Evolutionary conservation across 2,113 vertebrate genomes (phyloP).

Genomic region (Paradisaea rubra): DNA sequence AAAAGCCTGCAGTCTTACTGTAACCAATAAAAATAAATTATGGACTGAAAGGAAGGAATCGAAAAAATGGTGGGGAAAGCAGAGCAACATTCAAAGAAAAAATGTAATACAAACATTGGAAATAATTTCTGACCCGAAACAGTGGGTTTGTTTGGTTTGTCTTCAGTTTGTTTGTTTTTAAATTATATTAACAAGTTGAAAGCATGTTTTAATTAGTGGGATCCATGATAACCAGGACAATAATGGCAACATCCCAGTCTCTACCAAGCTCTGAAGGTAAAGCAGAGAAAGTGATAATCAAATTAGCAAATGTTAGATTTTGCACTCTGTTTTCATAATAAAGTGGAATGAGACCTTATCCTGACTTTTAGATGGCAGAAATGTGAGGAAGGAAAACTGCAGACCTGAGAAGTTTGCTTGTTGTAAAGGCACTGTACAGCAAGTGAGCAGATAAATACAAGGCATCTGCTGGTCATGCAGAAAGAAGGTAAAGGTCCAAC

Average conservation of each 20-base stretch:
- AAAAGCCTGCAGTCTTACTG: conserved; percentile 65
- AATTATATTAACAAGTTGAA: not conserved
- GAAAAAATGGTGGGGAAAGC: conserved; percentile 34
- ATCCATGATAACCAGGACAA: not conserved
- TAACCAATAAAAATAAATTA: conserved; percentile 76
- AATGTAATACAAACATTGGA: not conserved
- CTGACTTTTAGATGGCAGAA: not conserved
- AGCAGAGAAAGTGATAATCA: not conserved
- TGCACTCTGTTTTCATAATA: not conserved
- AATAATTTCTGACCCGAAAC: not conserved
- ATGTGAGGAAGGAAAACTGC: not conserved
- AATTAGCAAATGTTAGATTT: not conserved
- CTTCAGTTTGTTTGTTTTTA: not conserved
- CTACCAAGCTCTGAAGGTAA: not conserved
- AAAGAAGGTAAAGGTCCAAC: not conserved
- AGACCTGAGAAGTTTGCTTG: not conserved
- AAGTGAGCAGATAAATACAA: not conserved
- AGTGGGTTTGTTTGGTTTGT: not conserved
- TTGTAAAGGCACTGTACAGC: not conserved
- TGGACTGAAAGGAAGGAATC: conserved; percentile 49
- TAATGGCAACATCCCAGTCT: not conserved
- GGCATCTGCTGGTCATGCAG: not conserved
- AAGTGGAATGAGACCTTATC: not conserved
- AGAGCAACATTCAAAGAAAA: conserved; percentile 28
- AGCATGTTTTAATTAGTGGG: not conserved